These are phyloP conservation scores for Xiphorhynchus erythropygius DNA, from an alignment of 2,797 vertebrate genomes.

Conservation along the genomic window DNA sequence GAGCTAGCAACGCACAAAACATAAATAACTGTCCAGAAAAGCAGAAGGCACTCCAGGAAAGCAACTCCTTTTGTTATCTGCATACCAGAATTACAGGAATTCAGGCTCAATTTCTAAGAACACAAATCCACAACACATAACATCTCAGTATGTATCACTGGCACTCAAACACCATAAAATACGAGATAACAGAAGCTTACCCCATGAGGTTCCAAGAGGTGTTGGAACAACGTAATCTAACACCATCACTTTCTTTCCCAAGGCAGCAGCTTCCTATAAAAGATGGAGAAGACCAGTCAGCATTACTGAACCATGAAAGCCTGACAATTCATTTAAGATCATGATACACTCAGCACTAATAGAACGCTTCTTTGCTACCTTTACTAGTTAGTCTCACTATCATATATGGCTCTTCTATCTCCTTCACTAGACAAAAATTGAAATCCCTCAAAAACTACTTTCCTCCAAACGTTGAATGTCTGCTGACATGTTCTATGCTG, in stretches of 20 bases:
- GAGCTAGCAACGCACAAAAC: neutral
- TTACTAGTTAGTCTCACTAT: neutral
- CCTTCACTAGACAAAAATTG: neutral
- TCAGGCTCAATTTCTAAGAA: neutral
- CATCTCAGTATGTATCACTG: neutral
- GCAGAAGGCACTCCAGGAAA: neutral
- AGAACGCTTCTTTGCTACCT: neutral
- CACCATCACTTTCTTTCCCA: slow-evolving; percentile 97
- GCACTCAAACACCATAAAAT: neutral
- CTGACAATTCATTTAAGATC: neutral
- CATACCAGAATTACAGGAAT: neutral
- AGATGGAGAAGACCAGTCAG: neutral
- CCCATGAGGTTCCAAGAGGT: slow-evolving; percentile 90
- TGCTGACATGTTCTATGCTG: neutral
- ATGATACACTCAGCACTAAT: fast-evolving
- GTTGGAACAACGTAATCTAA: slow-evolving; percentile 93
- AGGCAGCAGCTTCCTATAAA: slow-evolving; percentile 85
- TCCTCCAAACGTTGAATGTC: neutral
- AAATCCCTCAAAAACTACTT: neutral
- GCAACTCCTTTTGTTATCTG: neutral
- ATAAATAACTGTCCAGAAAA: neutral
- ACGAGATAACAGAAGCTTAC: slow-evolving; percentile 69
- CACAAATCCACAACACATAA: neutral
- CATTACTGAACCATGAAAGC: neutral
- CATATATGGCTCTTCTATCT: neutral